phyloP scores from a whole-genome alignment of 1,140 invertebrate species.

The Nymphalis io region DNA sequence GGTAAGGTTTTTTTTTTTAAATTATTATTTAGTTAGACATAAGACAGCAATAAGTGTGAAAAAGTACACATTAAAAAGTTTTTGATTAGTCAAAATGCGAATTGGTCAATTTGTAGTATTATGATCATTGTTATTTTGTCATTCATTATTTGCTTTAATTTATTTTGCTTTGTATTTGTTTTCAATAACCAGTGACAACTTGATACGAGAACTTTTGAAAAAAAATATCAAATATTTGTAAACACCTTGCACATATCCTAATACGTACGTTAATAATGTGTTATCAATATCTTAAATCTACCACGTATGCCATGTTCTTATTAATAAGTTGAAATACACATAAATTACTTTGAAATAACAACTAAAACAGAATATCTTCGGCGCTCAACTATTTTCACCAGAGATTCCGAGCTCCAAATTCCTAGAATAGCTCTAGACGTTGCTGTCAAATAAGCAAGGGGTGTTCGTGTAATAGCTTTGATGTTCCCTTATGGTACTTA shows the following conservation, averaged over 20 bases:
- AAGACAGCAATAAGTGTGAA: too few species aligned
- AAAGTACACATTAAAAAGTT: too few species aligned
- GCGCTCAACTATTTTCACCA: conserved; percentile 41
- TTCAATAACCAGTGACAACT: too few species aligned
- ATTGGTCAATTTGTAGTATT: too few species aligned
- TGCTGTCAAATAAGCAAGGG: conserved; percentile 42
- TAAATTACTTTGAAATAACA: conserved; percentile 33
- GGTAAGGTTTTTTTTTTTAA: neutral
- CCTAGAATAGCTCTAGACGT: conserved; percentile 40
- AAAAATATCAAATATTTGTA: too few species aligned
- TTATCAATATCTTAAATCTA: neutral
- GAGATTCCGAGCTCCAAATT: conserved; percentile 45
- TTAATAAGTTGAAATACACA: conserved; percentile 15
- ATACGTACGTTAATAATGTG: too few species aligned
- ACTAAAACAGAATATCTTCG: conserved; percentile 35
- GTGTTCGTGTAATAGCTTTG: conserved; percentile 41
- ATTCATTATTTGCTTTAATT: too few species aligned
- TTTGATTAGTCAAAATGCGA: too few species aligned
- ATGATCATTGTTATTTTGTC: too few species aligned
- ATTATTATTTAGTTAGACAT: neutral
- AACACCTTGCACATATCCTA: too few species aligned
- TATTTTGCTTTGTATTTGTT: neutral
- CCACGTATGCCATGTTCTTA: neutral
- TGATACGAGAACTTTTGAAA: too few species aligned
- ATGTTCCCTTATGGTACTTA: conserved; percentile 31